Evolutionary conservation across 2,113 vertebrate genomes (phyloP).

Genomic region (Dasypus novemcinctus): DNA sequence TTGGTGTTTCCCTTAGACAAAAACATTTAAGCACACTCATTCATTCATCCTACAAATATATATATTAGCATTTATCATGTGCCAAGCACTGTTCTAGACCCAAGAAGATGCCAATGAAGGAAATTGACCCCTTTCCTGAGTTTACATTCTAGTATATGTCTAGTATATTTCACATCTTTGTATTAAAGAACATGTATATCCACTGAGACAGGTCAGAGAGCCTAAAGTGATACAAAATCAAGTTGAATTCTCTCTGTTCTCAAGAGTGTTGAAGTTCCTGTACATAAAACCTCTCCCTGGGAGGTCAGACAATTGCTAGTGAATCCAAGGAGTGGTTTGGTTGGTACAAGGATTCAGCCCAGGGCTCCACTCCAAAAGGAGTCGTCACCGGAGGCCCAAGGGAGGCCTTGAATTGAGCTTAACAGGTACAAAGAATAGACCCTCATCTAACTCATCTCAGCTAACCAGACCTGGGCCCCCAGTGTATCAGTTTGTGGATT

Average conservation of each 20-base stretch:
- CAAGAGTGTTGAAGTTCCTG: neutral
- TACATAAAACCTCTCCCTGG: neutral
- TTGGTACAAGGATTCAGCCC: neutral
- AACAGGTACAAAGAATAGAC: fast-evolving
- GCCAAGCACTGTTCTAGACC: neutral
- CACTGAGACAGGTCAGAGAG: neutral
- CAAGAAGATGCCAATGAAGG: neutral
- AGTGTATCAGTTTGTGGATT: neutral
- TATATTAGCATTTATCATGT: neutral
- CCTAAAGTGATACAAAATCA: neutral
- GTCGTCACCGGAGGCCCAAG: fast-evolving
- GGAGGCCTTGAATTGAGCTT: neutral
- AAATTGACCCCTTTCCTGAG: neutral
- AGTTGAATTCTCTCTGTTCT: neutral
- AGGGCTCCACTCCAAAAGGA: neutral
- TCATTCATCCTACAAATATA: neutral
- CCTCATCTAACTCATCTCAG: neutral
- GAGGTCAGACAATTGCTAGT: neutral
- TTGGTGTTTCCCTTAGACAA: neutral
- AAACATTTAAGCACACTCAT: neutral
- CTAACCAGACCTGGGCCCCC: neutral
- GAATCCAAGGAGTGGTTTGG: neutral
- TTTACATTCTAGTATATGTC: neutral
- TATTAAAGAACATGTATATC: neutral
- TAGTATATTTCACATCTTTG: neutral